These are phyloP conservation scores for Lepisosteus oculatus DNA, from an alignment of 2,113 vertebrate species.

Conservation along the genomic window DNA sequence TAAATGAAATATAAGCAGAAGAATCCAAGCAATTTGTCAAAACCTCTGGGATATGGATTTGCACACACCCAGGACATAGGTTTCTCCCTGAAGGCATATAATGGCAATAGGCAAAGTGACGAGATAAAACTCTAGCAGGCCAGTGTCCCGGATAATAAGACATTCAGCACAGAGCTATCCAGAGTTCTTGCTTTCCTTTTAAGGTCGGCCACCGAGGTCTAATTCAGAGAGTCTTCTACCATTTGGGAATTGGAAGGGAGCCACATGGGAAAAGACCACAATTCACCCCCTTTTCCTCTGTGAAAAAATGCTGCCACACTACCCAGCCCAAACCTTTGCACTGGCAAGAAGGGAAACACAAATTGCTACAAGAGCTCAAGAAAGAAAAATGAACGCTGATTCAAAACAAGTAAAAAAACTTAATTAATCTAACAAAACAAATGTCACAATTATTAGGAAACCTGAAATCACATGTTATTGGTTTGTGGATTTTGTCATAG, in stretches of 20 bases:
- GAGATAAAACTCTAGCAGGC: slow-evolving; percentile 50
- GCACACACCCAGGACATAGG: slow-evolving; percentile 28
- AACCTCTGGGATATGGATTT: slow-evolving; percentile 6
- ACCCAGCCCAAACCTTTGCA: slow-evolving; percentile 4
- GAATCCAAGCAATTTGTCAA: slow-evolving; percentile 47
- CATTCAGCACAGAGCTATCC: slow-evolving; percentile 40
- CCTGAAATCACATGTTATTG: slow-evolving; percentile 50
- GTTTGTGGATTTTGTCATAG: slow-evolving; percentile 54
- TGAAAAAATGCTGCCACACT: slow-evolving; percentile 18
- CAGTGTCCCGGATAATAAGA: slow-evolving; percentile 54
- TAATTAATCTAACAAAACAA: neutral
- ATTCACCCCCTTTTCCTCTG: slow-evolving; percentile 37
- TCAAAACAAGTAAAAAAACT: too few relatives aligned
- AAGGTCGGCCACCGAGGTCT: slow-evolving; percentile 48
- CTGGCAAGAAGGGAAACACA: slow-evolving; percentile 21
- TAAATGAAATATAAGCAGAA: slow-evolving; percentile 25
- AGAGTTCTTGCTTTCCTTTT: slow-evolving; percentile 40
- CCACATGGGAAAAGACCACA: slow-evolving; percentile 27
- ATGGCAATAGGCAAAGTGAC: slow-evolving; percentile 48
- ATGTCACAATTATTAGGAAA: neutral
- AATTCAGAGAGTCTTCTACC: slow-evolving; percentile 42
- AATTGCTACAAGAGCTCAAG: neutral
- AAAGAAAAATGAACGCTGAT: neutral
- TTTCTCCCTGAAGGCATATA: slow-evolving; percentile 44
- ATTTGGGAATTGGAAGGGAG: slow-evolving; percentile 23